Evolutionary conservation across 2,797 vertebrate species (phyloP), one percentile per base, ranked within the genome.

Genomic region (Coreius guichenoti): DNA sequence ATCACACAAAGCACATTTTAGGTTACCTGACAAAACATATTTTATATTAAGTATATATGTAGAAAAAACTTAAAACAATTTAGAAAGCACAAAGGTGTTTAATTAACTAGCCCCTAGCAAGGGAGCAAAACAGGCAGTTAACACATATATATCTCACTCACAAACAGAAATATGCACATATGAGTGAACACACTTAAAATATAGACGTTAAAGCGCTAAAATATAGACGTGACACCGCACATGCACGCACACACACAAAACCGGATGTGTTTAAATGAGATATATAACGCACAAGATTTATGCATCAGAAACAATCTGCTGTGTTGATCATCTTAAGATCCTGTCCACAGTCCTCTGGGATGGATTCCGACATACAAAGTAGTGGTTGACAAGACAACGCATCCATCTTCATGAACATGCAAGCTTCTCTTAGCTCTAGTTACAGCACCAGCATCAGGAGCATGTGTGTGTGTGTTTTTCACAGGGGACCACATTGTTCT

Each of bases 401-500:
- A 73, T 80, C 56, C 54, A 63, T 80, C 77, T 29, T 85, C 26
- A 73, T 65, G 77, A 80, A 65, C 77, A 85, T 80, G 54, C 83
- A 80, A 39, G 74, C 76, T 65, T 85, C 67, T 73, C 43, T 80
- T 26, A 72, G 67, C 54, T 72, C 77, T 80, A 80, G 67, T 72
- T 65, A 36, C 14, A 36, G 36, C 67, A 77, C 61, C 82, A 47
- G 77, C 54, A 68, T 77, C 73, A 68, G 47, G 39, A 80, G 77
- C 31, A 13, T 67, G 39, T 65, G 85, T 51, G 63, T 85, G 54
- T 69, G 77, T 36, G 85, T 21, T 67, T 88, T 88, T 90, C 92
- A 89, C 86, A 78, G 47, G 92, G 92, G 92, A 93, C 89, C 63
- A 87, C 70, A 84, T 88, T 90, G 79, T 86, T 83, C 70, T 29